A percentile compares a stretch with the other conserved stretches of the same genome.
Conservation (phyloP, 1,140 invertebrate genomes). For the Cyphomyrmex costatus region DNA sequence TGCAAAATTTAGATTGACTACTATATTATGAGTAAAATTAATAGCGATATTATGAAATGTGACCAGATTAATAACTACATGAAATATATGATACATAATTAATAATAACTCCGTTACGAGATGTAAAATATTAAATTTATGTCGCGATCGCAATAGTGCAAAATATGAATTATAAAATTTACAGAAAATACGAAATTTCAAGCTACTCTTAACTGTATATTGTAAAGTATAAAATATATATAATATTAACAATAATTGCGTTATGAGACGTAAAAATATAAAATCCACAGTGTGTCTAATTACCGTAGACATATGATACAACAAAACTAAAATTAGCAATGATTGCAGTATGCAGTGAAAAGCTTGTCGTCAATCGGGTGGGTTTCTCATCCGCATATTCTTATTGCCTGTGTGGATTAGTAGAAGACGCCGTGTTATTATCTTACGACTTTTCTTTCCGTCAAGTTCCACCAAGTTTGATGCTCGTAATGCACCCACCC, state of each 20-base stretch:
- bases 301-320: neutral
- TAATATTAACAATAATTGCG: neutral
- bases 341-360: neutral
- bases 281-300: neutral
- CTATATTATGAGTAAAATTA: slow-evolving; percentile 24
- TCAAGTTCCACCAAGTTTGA: neutral
- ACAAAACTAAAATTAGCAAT: neutral
- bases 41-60: slow-evolving; percentile 30
- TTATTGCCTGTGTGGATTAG: neutral
- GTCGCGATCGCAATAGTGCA: neutral
- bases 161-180: slow-evolving; percentile 26
- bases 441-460: neutral
- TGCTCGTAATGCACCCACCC: neutral
- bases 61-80: slow-evolving; percentile 2
- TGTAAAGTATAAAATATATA: slow-evolving; percentile 7
- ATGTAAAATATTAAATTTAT: slow-evolving; percentile 28
- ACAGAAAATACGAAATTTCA: slow-evolving; percentile 1
- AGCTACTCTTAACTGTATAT: neutral
- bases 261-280: neutral
- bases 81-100: slow-evolving; percentile 27
- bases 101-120: slow-evolving; percentile 1
- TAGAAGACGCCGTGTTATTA: neutral
- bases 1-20: slow-evolving; percentile 4
- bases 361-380: neutral
- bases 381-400: neutral